phyloP scores from a whole-genome alignment of 2,797 vertebrate genomes.

The Catamblyrhynchus diadema region DNA sequence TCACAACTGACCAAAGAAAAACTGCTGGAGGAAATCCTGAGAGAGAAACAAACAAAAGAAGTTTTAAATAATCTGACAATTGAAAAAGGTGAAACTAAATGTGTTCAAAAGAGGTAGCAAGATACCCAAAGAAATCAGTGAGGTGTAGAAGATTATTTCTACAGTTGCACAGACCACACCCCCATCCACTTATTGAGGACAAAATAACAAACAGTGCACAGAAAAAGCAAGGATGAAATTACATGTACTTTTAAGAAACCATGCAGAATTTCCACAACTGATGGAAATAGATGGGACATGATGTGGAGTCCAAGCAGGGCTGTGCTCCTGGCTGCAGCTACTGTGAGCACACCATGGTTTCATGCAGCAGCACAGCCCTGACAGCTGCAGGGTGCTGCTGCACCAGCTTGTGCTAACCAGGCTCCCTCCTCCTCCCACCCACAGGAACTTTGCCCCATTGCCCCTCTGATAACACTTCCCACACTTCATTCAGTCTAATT shows the following conservation, averaged over 20 bases:
- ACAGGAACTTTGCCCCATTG: not conserved
- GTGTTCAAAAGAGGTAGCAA: not conserved
- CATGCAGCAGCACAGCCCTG: fast-evolving
- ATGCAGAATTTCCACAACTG: not conserved
- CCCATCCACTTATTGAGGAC: not conserved
- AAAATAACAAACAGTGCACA: not conserved
- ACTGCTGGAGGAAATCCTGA: not conserved
- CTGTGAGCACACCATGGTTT: fast-evolving
- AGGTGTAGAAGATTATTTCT: not conserved
- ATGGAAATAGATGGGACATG: not conserved
- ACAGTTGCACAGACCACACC: not conserved
- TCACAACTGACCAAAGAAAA: not conserved
- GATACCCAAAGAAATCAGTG: not conserved
- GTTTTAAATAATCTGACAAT: not conserved
- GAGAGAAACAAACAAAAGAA: not conserved
- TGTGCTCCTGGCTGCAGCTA: not conserved
- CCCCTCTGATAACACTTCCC: not conserved
- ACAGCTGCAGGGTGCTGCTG: fast-evolving
- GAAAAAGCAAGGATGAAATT: not conserved
- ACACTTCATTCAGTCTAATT: not conserved
- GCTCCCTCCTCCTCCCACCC: not conserved
- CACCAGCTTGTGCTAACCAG: too few relatives aligned
- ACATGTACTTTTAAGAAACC: not conserved
- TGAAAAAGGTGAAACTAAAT: not conserved
- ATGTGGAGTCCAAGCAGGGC: too few relatives aligned